Evolutionary conservation across 92 coral and sea anemone genomes (phyloP).

Genomic region (Diadumene lineata): DNA sequence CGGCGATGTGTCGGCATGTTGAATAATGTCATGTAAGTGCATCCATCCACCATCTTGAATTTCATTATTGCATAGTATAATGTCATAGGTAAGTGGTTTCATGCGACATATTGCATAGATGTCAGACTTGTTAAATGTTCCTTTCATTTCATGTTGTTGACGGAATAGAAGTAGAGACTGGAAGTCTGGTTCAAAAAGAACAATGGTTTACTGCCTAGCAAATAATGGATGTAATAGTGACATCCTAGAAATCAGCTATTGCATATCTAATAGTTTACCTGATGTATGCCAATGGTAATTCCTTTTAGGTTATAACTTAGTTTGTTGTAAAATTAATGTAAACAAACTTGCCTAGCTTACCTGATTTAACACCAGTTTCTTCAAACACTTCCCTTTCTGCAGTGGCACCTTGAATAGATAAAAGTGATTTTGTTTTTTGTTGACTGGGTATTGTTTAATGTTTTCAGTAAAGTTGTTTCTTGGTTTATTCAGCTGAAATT

Average conservation of each 20-base stretch:
- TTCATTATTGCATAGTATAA: slow-evolving; percentile 72
- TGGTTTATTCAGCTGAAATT: no score
- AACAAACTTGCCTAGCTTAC: slow-evolving; percentile 16
- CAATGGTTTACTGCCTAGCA: background rate
- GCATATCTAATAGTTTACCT: no score
- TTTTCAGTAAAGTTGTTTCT: no score
- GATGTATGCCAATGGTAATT: no score
- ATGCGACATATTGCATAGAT: slow-evolving; percentile 75
- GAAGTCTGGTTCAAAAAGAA: slow-evolving; percentile 51
- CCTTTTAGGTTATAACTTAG: background rate
- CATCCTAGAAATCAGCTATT: no score
- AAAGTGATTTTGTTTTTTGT: no score
- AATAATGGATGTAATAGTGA: no score
- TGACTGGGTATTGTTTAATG: no score
- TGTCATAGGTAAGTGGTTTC: slow-evolving; percentile 61
- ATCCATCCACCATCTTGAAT: slow-evolving; percentile 78
- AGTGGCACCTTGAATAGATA: slow-evolving; percentile 49
- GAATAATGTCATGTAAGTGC: slow-evolving; percentile 56
- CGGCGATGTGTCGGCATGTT: slow-evolving; percentile 71
- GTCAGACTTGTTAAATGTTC: slow-evolving; percentile 78
- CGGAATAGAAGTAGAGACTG: slow-evolving; percentile 74
- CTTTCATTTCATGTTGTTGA: slow-evolving; percentile 76
- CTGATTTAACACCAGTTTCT: slow-evolving; percentile 82
- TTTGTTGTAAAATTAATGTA: background rate
- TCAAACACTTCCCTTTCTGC: slow-evolving; percentile 82